Percentiles rank a stretch among this genome's conserved stretches.
phyloP scores from a whole-genome alignment of 2,797 vertebrate species.

The Paramormyrops hopkinsi region DNA sequence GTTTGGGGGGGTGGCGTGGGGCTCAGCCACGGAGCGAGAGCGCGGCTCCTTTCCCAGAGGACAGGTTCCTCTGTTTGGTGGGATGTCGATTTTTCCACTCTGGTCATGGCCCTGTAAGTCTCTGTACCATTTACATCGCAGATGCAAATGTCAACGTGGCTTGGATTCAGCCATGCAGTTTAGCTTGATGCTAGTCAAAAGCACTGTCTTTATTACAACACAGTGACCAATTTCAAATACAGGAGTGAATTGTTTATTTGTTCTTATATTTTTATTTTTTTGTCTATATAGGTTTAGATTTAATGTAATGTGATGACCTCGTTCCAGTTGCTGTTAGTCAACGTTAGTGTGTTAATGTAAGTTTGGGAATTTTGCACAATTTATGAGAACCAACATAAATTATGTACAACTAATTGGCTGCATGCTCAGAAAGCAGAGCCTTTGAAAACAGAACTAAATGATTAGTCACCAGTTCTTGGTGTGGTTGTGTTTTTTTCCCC shows the following conservation, averaged over 20 bases:
- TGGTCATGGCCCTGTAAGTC: background rate
- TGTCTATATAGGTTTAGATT: constrained; percentile 55
- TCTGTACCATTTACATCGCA: background rate
- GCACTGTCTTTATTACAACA: background rate
- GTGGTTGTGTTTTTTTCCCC: constrained; percentile 22
- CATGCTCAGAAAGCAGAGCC: constrained; percentile 22
- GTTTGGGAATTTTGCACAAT: constrained; percentile 31
- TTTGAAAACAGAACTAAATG: constrained; percentile 35
- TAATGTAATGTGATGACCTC: constrained; percentile 39
- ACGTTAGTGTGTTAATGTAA: constrained; percentile 25
- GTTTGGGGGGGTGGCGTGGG: background rate
- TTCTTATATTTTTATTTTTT: constrained; percentile 18
- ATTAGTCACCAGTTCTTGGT: constrained; percentile 32
- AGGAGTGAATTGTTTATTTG: background rate
- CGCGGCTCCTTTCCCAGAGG: background rate
- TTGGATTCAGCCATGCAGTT: background rate
- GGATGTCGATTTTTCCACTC: background rate
- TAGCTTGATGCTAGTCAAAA: background rate
- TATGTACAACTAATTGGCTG: constrained; percentile 29
- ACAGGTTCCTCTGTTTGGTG: background rate
- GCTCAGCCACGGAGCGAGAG: background rate
- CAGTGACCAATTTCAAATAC: constrained; percentile 41
- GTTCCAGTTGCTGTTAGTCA: constrained; percentile 35
- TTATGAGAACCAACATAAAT: constrained; percentile 46
- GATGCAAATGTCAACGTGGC: background rate